Evolutionary conservation across 2,797 vertebrate genomes (phyloP), one percentile per base, ranked within the genome.

Genomic region (Varecia variegata): DNA sequence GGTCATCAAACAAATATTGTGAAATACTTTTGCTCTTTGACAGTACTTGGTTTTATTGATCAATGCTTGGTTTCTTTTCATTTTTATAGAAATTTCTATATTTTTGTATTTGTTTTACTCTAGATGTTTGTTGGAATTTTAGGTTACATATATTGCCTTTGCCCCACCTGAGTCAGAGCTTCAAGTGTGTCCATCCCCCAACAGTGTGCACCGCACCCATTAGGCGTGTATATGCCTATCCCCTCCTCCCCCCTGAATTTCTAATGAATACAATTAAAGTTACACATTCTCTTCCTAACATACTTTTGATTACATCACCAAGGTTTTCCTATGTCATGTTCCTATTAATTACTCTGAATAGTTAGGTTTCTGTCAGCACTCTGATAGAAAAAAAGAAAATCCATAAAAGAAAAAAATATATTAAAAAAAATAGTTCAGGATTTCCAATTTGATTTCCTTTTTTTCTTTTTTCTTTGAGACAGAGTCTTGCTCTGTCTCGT

Each of bases 21-120:
- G 45, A 86, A 94, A 73, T 90, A 90, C 30, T 94, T 88, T 94
- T 82, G 38, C 25, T 89, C 21, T 93, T 84, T 77, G 45, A 83
- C 7, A 47, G 43, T 80, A 83, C 20, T 77, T 77, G 32, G 32
- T 76, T 85, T 79, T 83, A 90, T 5, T 70, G 30, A 76, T 62
- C 38, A 82, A 65, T 67, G 47, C 12, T 83, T 74, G 5, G 13
- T 54, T 60, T 90, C 18, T 87, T 83, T 79, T 71, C 25, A 54
- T 58, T 65, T 80, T 81, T 80, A 85, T 5, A 27, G 54, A 86
- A 86, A 92, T 27, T 18, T 83, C 54, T 68, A 0, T 15, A 45
- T 62, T 88, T 93, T 45, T 87, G 1, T 65, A 62, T 89, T 80
- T 96, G 47, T 35, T 86, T 89, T 50, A 71, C 32, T 91, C 43